Conservation (phyloP, 2,797 vertebrate genomes). For the Furcifer pardalis region DNA sequence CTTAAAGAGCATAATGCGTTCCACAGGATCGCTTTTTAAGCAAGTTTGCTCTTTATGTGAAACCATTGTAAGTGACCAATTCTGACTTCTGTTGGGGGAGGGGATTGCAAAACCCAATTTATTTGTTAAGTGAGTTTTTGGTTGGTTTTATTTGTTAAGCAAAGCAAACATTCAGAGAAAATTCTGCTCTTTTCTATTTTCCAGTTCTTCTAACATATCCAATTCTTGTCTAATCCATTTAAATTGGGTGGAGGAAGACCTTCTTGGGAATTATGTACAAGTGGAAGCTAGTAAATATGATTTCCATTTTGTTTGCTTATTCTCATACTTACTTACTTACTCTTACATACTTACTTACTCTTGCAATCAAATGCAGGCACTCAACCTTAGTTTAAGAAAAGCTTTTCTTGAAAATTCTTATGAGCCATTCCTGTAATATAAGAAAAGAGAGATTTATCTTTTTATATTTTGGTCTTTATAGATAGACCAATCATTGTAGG, state of each 20-base stretch:
- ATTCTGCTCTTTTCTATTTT: too few relatives aligned
- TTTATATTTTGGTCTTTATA: conserved; percentile 9
- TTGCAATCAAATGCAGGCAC: not conserved
- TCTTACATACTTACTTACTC: not conserved
- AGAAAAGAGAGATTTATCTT: conserved; percentile 34
- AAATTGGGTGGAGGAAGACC: not conserved
- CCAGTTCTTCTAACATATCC: not conserved
- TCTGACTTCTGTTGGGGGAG: too few relatives aligned
- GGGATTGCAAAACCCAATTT: too few relatives aligned
- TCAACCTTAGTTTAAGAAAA: not conserved
- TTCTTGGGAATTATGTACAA: not conserved
- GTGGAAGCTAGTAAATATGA: not conserved
- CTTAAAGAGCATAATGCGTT: too few relatives aligned
- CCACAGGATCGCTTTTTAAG: too few relatives aligned
- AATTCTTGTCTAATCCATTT: not conserved
- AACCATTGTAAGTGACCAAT: too few relatives aligned
- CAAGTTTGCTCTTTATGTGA: too few relatives aligned
- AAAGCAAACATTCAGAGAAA: too few relatives aligned
- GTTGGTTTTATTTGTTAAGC: too few relatives aligned
- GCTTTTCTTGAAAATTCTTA: not conserved
- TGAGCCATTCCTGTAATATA: conserved; percentile 3
- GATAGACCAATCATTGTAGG: not conserved
- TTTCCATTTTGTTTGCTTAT: not conserved
- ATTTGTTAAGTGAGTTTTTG: too few relatives aligned
- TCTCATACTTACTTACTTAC: not conserved